Conservation (phyloP, 2,888 invertebrate species). For the Polylopha cassiicola region DNA sequence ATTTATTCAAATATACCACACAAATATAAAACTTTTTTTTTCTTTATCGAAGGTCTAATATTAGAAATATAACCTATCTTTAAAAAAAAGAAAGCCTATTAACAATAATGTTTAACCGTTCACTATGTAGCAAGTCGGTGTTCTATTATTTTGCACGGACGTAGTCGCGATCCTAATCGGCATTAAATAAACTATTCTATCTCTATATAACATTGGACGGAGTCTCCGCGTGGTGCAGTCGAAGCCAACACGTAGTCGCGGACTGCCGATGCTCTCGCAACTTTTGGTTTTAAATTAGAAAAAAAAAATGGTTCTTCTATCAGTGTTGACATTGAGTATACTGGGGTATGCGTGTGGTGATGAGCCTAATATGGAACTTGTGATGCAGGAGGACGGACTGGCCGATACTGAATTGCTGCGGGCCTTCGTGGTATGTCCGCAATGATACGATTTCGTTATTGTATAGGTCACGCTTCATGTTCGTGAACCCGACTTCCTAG, state of each 20-base stretch:
- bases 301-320: conserved; percentile 41
- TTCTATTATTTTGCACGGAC: too few species aligned
- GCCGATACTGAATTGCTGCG: conserved; percentile 48
- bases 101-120: too few species aligned
- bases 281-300: conserved; percentile 32
- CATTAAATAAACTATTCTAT: conserved; percentile 52
- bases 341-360: conserved; percentile 33
- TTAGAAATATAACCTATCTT: too few species aligned
- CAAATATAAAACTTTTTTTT: too few species aligned
- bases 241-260: conserved; percentile 64
- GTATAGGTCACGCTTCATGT: too few species aligned
- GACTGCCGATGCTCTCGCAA: conserved; percentile 31
- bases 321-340: conserved; percentile 35
- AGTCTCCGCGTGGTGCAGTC: conserved; percentile 60
- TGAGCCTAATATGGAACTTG: too few species aligned
- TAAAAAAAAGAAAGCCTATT: too few species aligned
- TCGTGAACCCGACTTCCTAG: too few species aligned
- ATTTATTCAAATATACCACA: too few species aligned
- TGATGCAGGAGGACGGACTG: conserved; percentile 34
- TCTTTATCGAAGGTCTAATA: too few species aligned
- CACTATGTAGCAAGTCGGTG: too few species aligned
- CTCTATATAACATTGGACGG: conserved; percentile 68
- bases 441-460: conserved; percentile 2
- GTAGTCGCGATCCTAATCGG: too few species aligned
- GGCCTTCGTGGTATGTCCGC: conserved; percentile 60